A percentile compares a stretch with the other conserved stretches of the same genome.
Conservation (phyloP, 1,140 invertebrate genomes). For the Scaptomyza hsui region DNA sequence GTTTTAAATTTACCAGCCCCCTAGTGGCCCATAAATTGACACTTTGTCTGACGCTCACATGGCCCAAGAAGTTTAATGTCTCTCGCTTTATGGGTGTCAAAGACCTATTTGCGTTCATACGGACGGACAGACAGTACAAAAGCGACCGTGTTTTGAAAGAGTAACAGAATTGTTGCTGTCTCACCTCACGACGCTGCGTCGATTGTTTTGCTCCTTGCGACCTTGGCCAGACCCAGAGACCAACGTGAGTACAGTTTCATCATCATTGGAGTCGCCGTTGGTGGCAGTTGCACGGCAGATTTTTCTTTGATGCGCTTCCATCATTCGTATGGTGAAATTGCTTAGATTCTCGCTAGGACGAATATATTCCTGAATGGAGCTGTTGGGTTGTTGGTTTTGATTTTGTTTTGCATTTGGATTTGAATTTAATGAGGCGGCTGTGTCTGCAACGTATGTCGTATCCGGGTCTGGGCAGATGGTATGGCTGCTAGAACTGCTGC, state of each 20-base stretch:
- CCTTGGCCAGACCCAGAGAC: slow-evolving; percentile 40
- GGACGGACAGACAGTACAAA: not conserved
- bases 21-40: too few relatives aligned
- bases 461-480: slow-evolving; percentile 14
- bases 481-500: slow-evolving; percentile 10
- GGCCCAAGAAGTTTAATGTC: too few relatives aligned
- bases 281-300: slow-evolving; percentile 19
- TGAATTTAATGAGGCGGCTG: not conserved
- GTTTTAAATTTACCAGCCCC: too few relatives aligned
- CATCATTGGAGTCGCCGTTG: slow-evolving; percentile 52
- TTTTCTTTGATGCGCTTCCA: slow-evolving; percentile 57
- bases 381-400: slow-evolving; percentile 1
- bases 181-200: slow-evolving; percentile 81
- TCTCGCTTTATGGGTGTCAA: too few relatives aligned
- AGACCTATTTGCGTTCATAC: too few relatives aligned
- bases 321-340: slow-evolving; percentile 57
- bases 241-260: slow-evolving; percentile 57
- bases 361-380: slow-evolving; percentile 18
- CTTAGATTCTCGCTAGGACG: slow-evolving; percentile 28
- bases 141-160: too few relatives aligned
- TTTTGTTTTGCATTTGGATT: too few relatives aligned
- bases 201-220: slow-evolving; percentile 82
- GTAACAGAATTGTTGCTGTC: too few relatives aligned
- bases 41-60: too few relatives aligned
- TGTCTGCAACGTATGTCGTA: not conserved